Evolutionary conservation across 2,888 invertebrate species (phyloP), one percentile per base, ranked within the genome.

Genomic region (Magallana nippona): DNA sequence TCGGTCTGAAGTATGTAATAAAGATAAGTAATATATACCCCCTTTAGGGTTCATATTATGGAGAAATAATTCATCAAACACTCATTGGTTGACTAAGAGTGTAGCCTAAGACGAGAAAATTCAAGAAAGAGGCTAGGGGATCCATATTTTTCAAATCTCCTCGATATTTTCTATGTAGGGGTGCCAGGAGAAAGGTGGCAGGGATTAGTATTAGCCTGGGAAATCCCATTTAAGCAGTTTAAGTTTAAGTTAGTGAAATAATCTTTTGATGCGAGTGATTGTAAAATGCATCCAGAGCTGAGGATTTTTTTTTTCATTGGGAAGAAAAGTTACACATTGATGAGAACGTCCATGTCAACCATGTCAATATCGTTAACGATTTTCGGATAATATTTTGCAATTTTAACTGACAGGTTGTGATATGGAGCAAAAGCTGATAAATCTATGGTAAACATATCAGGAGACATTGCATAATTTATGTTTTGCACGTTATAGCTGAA

Each of bases 11-110:
- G 71, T 71, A 11, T 27, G 22, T 71, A 27, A 10, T 71, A 27
- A 71, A 71, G 71, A 22, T 71, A 71, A 27, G 71, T 22, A 71
- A 71, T 71, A 71, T 71, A 71, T 71, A 71, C 15, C 71, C 71
- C 60, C 71, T 71, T 27, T 15, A 71, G 32, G 71, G 71, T 27
- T 71, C 27, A 11, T 27, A 71, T 71, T 71, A 71, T 27, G 71
- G 32, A 27, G 27, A 71, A 71, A 71, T 71, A 71, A 71, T 71
- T 71, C 71, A 71, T 71, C 71, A 71, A 71, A 71, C 32, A 71
- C 71, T 71, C 19, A 11, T 22, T 15, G 27, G 71, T 19, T 62
- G 71, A 71, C 71, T 13, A 32, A 15, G 71, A 71, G 71, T 27
- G 27, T 71, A 71, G 71, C 5, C 27, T 11, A 27, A 71, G 15